Base-by-base conservation (phyloP, 2,797 vertebrate species). In the Mormyrops boulengeri region DNA sequence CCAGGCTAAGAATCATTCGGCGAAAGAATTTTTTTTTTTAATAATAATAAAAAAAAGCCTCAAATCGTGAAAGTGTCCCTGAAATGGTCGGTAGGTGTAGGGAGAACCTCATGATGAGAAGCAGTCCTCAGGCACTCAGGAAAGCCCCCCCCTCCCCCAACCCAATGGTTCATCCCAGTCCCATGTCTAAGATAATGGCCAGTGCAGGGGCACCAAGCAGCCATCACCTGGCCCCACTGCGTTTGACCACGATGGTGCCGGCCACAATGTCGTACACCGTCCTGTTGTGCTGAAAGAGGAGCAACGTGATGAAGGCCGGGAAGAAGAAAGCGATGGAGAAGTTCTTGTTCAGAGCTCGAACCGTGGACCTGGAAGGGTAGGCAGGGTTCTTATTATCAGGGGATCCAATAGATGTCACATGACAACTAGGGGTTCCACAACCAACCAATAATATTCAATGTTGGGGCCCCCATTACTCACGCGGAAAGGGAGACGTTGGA, bases 271-370 rank as follows among this genome's bases (percentile, higher is more conserved):
- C 97, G 22, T 97, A 97, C 22, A 97, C 97, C 92, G 97, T 97
- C 95, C 97, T 95, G 93, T 97, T 97, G 89, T 97, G 97, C 91
- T 97, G 97, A 92, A 97, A 97, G 94, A 97, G 97, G 90, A 97
- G 96, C 91, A 97, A 93, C 0, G 97, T 97, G 93, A 97, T 97
- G 92, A 97, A 97, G 0, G 97, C 96, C 88, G 97, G 97, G 91
- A 97, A 97, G 92, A 97, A 97, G 14, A 97, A 97, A 89, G 97
- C 97, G 90, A 97, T 97, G 92, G 97, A 97, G 93, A 97, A 96
- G 94, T 97, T 97, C 95, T 97, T 97, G 95, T 97, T 97, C 94
- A 97, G 93, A 90, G 97, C 97, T 93, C 97, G 94, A 91, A 97
- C 95, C 50, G 96, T 97, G 49, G 97, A 97, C 92, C 97, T 97